phyloP scores from a whole-genome alignment of 2,797 vertebrate genomes.

The Enteromius afrohamiltoni region DNA sequence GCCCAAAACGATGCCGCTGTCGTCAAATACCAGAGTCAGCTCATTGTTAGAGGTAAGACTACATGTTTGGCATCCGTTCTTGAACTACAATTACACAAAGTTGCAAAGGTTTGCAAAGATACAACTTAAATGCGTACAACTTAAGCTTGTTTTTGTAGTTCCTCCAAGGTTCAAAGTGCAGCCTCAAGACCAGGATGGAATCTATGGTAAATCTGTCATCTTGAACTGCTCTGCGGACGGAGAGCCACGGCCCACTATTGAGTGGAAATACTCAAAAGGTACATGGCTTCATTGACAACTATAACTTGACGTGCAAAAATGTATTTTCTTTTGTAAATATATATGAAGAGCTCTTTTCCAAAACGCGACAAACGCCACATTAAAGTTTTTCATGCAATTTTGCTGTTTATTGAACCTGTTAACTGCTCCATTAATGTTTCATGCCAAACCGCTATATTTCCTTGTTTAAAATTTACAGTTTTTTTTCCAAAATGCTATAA shows the following conservation, averaged over 20 bases:
- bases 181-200: slow-evolving; percentile 95
- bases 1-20: slow-evolving; percentile 94
- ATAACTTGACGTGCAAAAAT: background rate
- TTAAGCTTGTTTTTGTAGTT: slow-evolving; percentile 73
- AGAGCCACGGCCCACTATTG: slow-evolving; percentile 94
- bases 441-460: no score
- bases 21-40: slow-evolving; percentile 93
- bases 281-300: slow-evolving; percentile 46
- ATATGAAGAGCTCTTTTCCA: background rate
- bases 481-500: background rate
- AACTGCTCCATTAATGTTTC: no score
- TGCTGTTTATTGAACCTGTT: no score
- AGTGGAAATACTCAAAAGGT: slow-evolving; percentile 99
- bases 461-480: no score
- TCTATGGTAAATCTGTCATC: slow-evolving; percentile 95
- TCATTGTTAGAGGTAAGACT: slow-evolving; percentile 90
- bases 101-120: background rate
- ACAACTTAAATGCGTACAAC: background rate
- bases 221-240: slow-evolving; percentile 97
- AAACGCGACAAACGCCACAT: no score
- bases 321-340: background rate
- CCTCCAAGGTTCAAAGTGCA: slow-evolving; percentile 97
- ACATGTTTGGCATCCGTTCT: background rate
- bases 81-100: background rate
- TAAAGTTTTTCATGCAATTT: no score